A percentile compares a stretch with the other conserved stretches of the same genome.
phyloP scores from a whole-genome alignment of 2,888 invertebrate genomes.

The Disparrhopalites patrizii region DNA sequence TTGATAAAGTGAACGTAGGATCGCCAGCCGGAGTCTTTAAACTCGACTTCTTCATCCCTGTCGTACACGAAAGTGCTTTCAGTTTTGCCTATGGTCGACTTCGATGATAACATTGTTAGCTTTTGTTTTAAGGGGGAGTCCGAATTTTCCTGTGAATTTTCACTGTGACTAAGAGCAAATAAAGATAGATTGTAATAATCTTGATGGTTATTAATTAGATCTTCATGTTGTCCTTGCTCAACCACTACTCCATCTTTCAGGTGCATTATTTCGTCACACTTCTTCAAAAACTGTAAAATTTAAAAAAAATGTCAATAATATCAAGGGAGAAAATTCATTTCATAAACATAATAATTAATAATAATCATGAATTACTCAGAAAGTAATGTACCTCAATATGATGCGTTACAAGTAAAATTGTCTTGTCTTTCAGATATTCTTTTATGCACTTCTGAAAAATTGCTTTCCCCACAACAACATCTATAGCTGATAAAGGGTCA shows the following conservation, averaged over 20 bases:
- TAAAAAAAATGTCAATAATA: slow-evolving; percentile 8
- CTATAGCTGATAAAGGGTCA: slow-evolving; percentile 60
- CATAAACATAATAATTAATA: background rate
- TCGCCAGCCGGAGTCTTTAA: slow-evolving; percentile 31
- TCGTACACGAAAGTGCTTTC: slow-evolving; percentile 5
- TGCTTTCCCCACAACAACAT: slow-evolving; percentile 58
- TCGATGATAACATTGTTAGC: slow-evolving; percentile 19
- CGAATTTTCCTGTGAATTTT: background rate
- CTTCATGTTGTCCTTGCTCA: slow-evolving; percentile 54
- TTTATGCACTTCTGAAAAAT: slow-evolving; percentile 56
- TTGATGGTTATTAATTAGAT: slow-evolving; percentile 51
- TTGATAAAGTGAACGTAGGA: slow-evolving; percentile 52
- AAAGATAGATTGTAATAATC: slow-evolving; percentile 51
- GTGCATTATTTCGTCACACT: slow-evolving; percentile 55
- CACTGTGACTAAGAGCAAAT: slow-evolving; percentile 44
- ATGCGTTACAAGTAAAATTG: slow-evolving; percentile 52
- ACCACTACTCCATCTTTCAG: slow-evolving; percentile 54
- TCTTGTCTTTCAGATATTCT: slow-evolving; percentile 50
- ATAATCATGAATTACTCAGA: background rate
- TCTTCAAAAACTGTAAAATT: slow-evolving; percentile 52
- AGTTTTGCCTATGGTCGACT: slow-evolving; percentile 8
- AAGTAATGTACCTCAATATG: slow-evolving; percentile 50
- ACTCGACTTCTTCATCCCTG: slow-evolving; percentile 24
- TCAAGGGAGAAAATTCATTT: background rate
- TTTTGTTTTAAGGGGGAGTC: slow-evolving; percentile 10